A percentile compares a stretch with the other conserved stretches of the same genome.
Evolutionary conservation across 2,113 vertebrate genomes (phyloP).

Genomic region (Blennius ocellaris): DNA sequence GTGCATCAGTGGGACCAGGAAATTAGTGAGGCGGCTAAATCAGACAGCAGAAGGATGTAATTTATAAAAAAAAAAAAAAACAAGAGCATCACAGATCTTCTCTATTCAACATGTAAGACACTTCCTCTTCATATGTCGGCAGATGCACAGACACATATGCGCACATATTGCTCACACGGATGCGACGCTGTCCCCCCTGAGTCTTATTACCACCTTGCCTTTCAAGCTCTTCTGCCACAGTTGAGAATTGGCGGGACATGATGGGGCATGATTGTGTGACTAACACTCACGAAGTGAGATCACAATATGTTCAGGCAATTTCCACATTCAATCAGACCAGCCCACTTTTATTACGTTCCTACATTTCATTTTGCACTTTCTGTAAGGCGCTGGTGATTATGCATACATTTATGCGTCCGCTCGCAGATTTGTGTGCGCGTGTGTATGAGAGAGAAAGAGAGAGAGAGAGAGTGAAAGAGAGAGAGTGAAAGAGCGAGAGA

Average conservation of each 20-base stretch:
- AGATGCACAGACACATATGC: conserved; percentile 17
- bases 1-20: conserved; percentile 31
- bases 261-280: neutral
- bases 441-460: no score
- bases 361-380: conserved; percentile 39
- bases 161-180: conserved; percentile 9
- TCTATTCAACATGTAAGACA: conserved; percentile 32
- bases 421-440: neutral
- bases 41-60: conserved; percentile 48
- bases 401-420: conserved; percentile 20
- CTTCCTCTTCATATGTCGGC: neutral
- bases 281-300: conserved; percentile 10
- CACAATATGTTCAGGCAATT: conserved; percentile 11
- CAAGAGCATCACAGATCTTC: conserved; percentile 42
- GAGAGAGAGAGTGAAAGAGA: no score
- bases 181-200: conserved; percentile 48
- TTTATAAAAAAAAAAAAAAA: conserved; percentile 56
- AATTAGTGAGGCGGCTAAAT: conserved; percentile 25
- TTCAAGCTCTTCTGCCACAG: conserved; percentile 20
- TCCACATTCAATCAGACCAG: conserved; percentile 8
- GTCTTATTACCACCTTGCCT: conserved; percentile 54
- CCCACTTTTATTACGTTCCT: conserved; percentile 8
- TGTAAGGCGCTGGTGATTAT: conserved; percentile 22
- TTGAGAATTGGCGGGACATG: conserved; percentile 4
- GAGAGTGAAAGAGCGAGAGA: no score